Evolutionary conservation across 2,113 vertebrate species (phyloP).

Genomic region (Smithornis capensis): DNA sequence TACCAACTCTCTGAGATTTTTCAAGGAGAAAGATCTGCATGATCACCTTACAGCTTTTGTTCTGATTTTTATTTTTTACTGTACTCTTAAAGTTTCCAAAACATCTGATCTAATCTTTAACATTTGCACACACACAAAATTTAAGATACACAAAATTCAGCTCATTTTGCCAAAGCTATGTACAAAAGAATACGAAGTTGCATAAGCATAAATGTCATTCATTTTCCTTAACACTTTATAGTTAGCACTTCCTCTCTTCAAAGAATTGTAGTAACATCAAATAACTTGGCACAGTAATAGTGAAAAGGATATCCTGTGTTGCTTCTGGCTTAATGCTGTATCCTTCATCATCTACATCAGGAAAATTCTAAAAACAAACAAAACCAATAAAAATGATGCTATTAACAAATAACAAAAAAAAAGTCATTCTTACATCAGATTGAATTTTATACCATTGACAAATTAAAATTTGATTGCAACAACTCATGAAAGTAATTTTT

Average conservation of each 20-base stretch:
- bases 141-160: background rate
- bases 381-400: background rate
- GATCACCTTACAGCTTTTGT: background rate
- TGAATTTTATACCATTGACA: background rate
- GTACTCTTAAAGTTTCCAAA: background rate
- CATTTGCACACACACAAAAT: background rate
- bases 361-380: constrained; percentile 82
- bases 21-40: background rate
- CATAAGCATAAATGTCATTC: background rate
- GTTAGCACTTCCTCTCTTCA: background rate
- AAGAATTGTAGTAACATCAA: background rate
- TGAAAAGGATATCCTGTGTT: constrained; percentile 90
- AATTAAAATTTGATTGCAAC: background rate
- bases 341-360: constrained; percentile 93
- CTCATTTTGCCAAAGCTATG: background rate
- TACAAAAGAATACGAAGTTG: background rate
- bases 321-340: constrained; percentile 94
- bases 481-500: background rate
- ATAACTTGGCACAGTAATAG: background rate
- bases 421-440: background rate
- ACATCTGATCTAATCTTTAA: background rate
- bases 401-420: background rate
- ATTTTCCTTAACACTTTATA: background rate
- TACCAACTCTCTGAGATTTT: background rate
- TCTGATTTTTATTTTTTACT: background rate